phyloP scores from a whole-genome alignment of 2,888 invertebrate species.

The Micoletzkya japonica region DNA sequence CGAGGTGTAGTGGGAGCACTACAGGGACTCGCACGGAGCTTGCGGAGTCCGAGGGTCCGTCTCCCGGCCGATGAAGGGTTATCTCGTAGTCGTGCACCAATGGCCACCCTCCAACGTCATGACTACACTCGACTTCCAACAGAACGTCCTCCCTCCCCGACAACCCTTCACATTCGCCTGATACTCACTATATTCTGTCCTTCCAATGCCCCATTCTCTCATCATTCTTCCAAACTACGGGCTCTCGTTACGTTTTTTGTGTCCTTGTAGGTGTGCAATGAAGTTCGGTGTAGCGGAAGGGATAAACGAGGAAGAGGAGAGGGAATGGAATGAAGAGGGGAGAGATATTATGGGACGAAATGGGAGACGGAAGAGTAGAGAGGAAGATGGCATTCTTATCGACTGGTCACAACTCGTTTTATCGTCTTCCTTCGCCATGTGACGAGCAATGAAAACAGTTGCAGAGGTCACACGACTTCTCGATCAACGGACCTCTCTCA shows the following conservation, averaged over 20 bases:
- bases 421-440: constrained; percentile 9
- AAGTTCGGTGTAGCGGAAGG: too few relatives aligned
- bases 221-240: neutral
- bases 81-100: constrained; percentile 34
- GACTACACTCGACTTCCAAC: constrained; percentile 26
- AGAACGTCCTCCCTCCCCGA: constrained; percentile 30
- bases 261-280: neutral
- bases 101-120: constrained; percentile 31
- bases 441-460: too few relatives aligned
- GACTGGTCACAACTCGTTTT: too few relatives aligned
- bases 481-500: neutral
- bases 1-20: neutral
- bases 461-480: neutral
- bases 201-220: neutral
- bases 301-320: neutral
- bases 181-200: neutral
- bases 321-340: neutral
- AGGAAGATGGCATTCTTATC: neutral
- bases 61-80: constrained; percentile 31
- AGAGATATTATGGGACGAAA: neutral
- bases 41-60: constrained; percentile 26
- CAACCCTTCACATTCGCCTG: constrained; percentile 26
- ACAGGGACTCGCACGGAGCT: constrained; percentile 31
- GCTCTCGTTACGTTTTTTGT: neutral
- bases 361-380: constrained; percentile 1